phyloP scores from a whole-genome alignment of 2,797 vertebrate genomes.

The Muraenolepis orangiensis region DNA sequence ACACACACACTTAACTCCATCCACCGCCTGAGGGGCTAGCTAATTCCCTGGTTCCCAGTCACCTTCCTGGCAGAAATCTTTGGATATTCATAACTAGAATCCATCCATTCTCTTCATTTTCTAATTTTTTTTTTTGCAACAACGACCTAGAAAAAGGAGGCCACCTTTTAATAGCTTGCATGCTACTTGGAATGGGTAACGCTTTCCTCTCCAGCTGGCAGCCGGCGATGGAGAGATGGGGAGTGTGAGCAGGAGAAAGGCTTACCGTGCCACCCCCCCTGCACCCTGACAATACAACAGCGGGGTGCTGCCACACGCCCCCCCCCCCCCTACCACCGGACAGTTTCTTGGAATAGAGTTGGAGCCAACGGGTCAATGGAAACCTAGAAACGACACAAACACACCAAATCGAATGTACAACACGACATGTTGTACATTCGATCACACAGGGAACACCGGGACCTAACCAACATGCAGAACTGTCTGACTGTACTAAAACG shows the following conservation, averaged over 20 bases:
- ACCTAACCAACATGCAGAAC: too few relatives aligned
- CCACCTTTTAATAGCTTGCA: constrained; percentile 71
- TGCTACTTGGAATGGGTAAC: constrained; percentile 61
- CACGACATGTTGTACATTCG: too few relatives aligned
- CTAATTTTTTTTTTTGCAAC: constrained; percentile 22
- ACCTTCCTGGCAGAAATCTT: constrained; percentile 60
- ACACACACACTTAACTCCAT: constrained; percentile 3
- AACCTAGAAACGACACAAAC: neutral
- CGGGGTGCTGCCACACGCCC: constrained; percentile 42
- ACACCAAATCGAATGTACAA: too few relatives aligned
- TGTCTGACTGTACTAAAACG: too few relatives aligned
- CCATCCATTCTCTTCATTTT: constrained; percentile 58
- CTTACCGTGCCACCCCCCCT: neutral
- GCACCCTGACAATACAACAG: constrained; percentile 1
- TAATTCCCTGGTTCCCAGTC: constrained; percentile 60
- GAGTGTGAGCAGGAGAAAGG: neutral
- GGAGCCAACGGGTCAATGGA: constrained; percentile 12
- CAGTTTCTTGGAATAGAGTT: constrained; percentile 28
- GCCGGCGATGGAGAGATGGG: constrained; percentile 23
- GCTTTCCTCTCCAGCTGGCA: constrained; percentile 53
- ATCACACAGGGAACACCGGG: too few relatives aligned
- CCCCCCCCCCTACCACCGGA: constrained; percentile 34
- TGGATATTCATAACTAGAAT: constrained; percentile 67
- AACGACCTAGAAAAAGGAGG: constrained; percentile 75
- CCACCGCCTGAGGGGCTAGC: constrained; percentile 36